Base-by-base conservation (phyloP, 2,113 vertebrate genomes). In the Mormoops blainvillei region DNA sequence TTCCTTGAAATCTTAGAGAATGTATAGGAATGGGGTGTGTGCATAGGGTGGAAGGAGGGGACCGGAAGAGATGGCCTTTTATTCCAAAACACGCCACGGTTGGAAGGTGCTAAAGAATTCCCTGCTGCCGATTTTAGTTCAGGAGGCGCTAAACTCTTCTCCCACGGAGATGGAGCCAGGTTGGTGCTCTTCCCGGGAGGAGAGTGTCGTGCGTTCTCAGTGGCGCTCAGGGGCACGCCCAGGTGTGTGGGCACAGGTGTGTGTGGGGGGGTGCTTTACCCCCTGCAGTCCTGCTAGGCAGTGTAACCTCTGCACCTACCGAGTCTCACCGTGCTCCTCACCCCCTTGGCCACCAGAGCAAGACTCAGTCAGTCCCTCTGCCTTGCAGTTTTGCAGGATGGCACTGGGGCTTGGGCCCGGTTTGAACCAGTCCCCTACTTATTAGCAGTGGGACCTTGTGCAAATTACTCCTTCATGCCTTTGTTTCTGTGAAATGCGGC, bases 211-310 rank as follows among this genome's bases (percentile, higher is more conserved):
- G 7, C 68, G 63, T 20, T 52, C 68, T 61, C 18, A 4, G 20
- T 16, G 61, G 20, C 38, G 67, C 81, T 84, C 31, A 20, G 43
- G 67, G 80, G 2, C 33, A 28, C 2, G 2, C 38, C 54, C 38
- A n/a, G 83, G 52, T 1, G 11, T 24, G 8, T 7, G 6, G 61
- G 52, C 7, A 71, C 16, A 13, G 43, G 15, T 19, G 50, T 33
- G n/a, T 16, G 4, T 4, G 43, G 8, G 5, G 24, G 8, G 11
- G 10, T 1, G 20, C 0, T 10, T 13, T 1, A 3, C 20, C 2
- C 11, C 36, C 14, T 19, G 24, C 33, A 26, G 54, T 5, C 36
- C 43, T 7, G 2, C 28, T 3, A 4, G 73, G 67, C 3, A 41
- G 41, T 10, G 61, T 9, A 38, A 14, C 52, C 31, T n/a, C 12